Conservation (phyloP, 2,113 vertebrate species). For the Tiliqua scincoides region DNA sequence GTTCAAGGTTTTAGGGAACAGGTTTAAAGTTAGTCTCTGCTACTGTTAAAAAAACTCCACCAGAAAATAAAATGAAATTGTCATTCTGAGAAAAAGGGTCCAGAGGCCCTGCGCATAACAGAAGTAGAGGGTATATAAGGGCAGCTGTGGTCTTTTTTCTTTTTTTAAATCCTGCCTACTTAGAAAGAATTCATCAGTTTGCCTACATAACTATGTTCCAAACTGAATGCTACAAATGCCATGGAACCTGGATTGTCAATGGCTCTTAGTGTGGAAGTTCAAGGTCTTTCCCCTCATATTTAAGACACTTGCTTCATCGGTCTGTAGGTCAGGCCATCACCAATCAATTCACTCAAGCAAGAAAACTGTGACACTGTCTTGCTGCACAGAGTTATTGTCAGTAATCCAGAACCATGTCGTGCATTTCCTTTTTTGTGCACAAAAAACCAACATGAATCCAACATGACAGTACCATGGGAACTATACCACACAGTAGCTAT, state of each 20-base stretch:
- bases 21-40: not conserved
- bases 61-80: not conserved
- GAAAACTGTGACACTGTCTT: not conserved
- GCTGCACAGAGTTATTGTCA: not conserved
- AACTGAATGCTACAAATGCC: not conserved
- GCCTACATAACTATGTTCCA: not conserved
- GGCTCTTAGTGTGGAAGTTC: not conserved
- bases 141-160: too few species aligned
- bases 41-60: constrained; percentile 8
- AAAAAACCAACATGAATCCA: not conserved
- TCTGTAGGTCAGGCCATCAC: not conserved
- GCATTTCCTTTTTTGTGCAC: not conserved
- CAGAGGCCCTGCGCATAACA: not conserved
- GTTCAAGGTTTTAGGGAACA: constrained; percentile 34
- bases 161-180: not conserved
- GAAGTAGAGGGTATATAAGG: not conserved
- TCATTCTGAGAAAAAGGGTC: constrained; percentile 3
- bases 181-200: not conserved
- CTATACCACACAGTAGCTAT: too few species aligned
- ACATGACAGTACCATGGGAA: not conserved
- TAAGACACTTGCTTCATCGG: not conserved
- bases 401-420: not conserved
- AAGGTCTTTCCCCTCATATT: not conserved
- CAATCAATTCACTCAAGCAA: not conserved
- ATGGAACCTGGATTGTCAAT: not conserved